A percentile compares a stretch with the other conserved stretches of the same genome.
These are phyloP conservation scores for Anas flavirostris DNA, from an alignment of 2,797 vertebrate genomes.

Conservation along the genomic window DNA sequence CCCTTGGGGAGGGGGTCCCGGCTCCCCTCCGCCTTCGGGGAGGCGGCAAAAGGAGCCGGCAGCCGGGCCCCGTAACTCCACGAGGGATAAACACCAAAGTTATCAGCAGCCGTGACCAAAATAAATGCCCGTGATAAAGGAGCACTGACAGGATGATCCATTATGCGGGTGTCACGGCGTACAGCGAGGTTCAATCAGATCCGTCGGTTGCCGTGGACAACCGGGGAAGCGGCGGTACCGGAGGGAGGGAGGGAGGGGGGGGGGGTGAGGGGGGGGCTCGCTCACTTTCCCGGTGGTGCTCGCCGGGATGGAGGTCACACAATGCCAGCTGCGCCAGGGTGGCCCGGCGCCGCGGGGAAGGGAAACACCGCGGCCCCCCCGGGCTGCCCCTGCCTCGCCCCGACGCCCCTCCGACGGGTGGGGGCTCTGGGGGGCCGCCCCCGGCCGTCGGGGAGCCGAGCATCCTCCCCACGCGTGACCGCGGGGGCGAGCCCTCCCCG, in stretches of 20 bases:
- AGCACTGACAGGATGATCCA: constrained; percentile 70
- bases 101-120: constrained; percentile 71
- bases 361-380: neutral
- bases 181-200: constrained; percentile 71
- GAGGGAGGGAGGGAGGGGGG: too few species aligned
- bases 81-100: constrained; percentile 63
- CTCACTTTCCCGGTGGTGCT: constrained; percentile 49
- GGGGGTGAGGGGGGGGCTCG: neutral
- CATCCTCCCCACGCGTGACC: neutral
- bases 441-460: neutral
- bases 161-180: constrained; percentile 70
- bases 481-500: neutral
- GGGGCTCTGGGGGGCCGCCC: too few species aligned
- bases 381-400: neutral
- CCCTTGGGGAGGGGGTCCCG: neutral
- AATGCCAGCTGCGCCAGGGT: constrained; percentile 19
- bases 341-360: constrained; percentile 9
- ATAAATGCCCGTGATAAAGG: constrained; percentile 72
- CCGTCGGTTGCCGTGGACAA: constrained; percentile 69
- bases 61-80: constrained; percentile 40
- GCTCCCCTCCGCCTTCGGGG: neutral
- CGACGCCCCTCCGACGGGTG: neutral
- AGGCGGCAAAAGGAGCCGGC: neutral
- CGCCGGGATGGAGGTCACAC: constrained; percentile 53
- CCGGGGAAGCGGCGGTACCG: constrained; percentile 58